Evolutionary conservation across 2,797 vertebrate species (phyloP).

Genomic region (Pagetopsis macropterus): DNA sequence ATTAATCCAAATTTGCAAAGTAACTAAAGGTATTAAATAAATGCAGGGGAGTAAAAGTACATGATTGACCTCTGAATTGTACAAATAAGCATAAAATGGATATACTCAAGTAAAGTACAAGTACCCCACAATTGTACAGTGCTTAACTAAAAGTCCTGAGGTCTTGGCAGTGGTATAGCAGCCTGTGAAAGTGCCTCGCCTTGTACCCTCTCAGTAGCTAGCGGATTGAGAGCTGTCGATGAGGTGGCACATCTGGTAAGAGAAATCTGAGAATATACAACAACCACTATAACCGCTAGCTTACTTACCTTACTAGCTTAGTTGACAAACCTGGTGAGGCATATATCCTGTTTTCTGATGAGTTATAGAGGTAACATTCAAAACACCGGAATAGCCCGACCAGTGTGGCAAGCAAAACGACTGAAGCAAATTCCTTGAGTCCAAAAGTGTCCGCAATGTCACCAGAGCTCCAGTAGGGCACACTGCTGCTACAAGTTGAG

Average conservation of each 20-base stretch:
- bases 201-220: slow-evolving; percentile 33
- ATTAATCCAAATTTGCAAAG: too few species aligned
- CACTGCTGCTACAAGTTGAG: slow-evolving; percentile 63
- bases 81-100: too few species aligned
- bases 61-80: too few species aligned
- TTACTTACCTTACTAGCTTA: slow-evolving; percentile 16
- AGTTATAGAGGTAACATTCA: not conserved
- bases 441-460: slow-evolving; percentile 76
- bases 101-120: too few species aligned
- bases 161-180: not conserved
- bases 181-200: slow-evolving; percentile 6
- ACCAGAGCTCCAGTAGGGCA: slow-evolving; percentile 54
- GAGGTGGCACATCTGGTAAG: slow-evolving; percentile 81
- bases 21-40: too few species aligned
- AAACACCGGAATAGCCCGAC: not conserved
- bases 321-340: not conserved
- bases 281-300: slow-evolving; percentile 8
- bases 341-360: not conserved
- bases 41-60: too few species aligned
- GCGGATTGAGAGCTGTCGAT: slow-evolving; percentile 57
- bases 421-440: slow-evolving; percentile 63
- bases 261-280: slow-evolving; percentile 1
- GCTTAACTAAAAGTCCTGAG: not conserved
- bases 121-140: too few species aligned
- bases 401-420: slow-evolving; percentile 5